A percentile compares a stretch with the other conserved stretches of the same genome.
Conservation (phyloP, 2,888 invertebrate genomes). For the Germaria angustata region DNA sequence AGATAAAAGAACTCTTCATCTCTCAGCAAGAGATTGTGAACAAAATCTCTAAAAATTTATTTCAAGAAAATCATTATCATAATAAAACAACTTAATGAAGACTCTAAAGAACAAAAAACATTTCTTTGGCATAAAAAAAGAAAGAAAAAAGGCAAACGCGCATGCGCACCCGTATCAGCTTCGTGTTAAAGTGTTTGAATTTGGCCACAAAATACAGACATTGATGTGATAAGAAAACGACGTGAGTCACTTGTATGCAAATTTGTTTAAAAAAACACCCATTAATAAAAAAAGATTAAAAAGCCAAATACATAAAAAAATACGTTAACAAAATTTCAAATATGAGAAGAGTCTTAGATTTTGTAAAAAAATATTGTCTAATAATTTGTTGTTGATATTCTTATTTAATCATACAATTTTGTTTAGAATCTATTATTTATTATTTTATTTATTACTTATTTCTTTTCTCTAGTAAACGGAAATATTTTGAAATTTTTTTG, state of each 20-base stretch:
- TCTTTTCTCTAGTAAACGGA: conserved; percentile 25
- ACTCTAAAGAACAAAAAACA: too few species aligned
- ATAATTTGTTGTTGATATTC: conserved; percentile 21
- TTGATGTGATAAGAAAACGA: conserved; percentile 17
- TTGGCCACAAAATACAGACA: conserved; percentile 1
- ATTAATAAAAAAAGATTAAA: conserved; percentile 37
- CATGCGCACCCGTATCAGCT: too few species aligned
- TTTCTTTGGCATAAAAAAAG: too few species aligned
- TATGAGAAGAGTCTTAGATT: conserved; percentile 71
- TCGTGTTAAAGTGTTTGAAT: too few species aligned
- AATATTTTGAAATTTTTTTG: conserved; percentile 21
- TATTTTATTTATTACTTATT: not conserved
- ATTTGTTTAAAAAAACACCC: conserved; percentile 21
- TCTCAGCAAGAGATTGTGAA: too few species aligned
- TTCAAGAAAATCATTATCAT: not conserved
- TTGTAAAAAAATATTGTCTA: conserved; percentile 37
- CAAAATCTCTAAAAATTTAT: too few species aligned
- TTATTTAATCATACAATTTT: conserved; percentile 36
- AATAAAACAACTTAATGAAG: not conserved
- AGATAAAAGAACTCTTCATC: too few species aligned
- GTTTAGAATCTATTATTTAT: conserved; percentile 54
- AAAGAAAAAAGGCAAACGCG: too few species aligned
- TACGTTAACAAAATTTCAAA: conserved; percentile 20
- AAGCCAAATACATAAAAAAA: conserved; percentile 25
- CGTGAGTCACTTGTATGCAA: conserved; percentile 47